Conservation (phyloP, 2,113 vertebrate genomes). For the Carlito syrichta region DNA sequence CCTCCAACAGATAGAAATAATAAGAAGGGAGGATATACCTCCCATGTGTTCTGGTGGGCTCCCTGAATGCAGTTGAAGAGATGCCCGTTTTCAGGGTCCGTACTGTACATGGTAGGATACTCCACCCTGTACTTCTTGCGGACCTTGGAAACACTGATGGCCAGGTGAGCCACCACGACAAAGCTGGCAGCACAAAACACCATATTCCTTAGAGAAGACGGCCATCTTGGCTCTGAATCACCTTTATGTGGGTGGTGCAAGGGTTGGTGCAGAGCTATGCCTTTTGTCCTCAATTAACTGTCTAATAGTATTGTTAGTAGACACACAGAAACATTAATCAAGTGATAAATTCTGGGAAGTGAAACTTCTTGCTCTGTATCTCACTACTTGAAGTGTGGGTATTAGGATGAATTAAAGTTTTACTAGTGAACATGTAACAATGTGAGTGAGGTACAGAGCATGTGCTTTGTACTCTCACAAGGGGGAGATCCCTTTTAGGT, state of each 20-base stretch:
- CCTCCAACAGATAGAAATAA: slow-evolving; percentile 91
- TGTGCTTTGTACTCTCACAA: not conserved
- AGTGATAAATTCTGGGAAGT: not conserved
- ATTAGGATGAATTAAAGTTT: not conserved
- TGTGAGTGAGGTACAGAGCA: not conserved
- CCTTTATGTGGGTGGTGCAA: no score
- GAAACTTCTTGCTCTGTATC: not conserved
- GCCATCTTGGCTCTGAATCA: no score
- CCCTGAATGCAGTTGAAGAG: slow-evolving; percentile 98
- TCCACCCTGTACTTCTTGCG: no score
- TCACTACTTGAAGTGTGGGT: not conserved
- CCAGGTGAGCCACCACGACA: no score
- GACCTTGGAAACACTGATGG: no score
- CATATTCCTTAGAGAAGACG: no score
- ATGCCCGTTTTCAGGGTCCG: slow-evolving; percentile 87
- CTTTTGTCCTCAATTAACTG: not conserved
- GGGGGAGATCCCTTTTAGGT: not conserved
- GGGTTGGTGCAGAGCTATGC: no score
- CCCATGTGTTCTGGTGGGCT: slow-evolving; percentile 95
- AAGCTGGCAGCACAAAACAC: no score
- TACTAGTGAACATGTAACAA: not conserved
- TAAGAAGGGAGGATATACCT: slow-evolving; percentile 88
- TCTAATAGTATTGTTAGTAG: not conserved
- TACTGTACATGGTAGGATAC: slow-evolving; percentile 95
- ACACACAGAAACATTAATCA: not conserved